Evolutionary conservation across 2,888 invertebrate species (phyloP).

Genomic region (Diarsia mendica): DNA sequence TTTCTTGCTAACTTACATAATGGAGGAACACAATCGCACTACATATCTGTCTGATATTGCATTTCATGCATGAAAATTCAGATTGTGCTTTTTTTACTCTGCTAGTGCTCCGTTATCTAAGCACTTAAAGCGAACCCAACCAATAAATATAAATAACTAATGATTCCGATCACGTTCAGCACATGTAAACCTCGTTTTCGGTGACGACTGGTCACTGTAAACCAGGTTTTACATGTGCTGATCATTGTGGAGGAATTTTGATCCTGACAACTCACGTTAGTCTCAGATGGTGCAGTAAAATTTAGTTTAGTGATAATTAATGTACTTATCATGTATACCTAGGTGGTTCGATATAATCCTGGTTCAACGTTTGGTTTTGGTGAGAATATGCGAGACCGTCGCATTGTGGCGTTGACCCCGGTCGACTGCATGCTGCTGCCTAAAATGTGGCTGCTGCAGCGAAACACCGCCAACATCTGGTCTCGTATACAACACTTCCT

Average conservation of each 20-base stretch:
- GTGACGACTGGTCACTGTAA: neutral
- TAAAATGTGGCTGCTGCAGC: slow-evolving; percentile 92
- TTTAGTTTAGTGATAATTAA: neutral
- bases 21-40: neutral
- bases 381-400: slow-evolving; percentile 92
- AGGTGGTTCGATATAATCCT: slow-evolving; percentile 90
- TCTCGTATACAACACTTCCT: slow-evolving; percentile 91
- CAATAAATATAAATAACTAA: neutral
- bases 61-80: neutral
- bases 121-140: neutral
- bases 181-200: neutral
- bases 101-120: neutral
- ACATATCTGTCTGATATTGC: neutral
- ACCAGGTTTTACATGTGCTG: no score
- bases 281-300: neutral
- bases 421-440: slow-evolving; percentile 93
- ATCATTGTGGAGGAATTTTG: neutral
- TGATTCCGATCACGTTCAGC: neutral
- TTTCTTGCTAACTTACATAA: neutral
- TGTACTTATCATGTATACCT: slow-evolving; percentile 48
- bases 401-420: slow-evolving; percentile 91
- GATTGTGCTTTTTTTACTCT: neutral
- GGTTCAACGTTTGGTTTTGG: slow-evolving; percentile 93
- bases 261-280: neutral
- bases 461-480: slow-evolving; percentile 92